Conservation (phyloP, 1,140 invertebrate species). For the Rhagoletis pomonella region DNA sequence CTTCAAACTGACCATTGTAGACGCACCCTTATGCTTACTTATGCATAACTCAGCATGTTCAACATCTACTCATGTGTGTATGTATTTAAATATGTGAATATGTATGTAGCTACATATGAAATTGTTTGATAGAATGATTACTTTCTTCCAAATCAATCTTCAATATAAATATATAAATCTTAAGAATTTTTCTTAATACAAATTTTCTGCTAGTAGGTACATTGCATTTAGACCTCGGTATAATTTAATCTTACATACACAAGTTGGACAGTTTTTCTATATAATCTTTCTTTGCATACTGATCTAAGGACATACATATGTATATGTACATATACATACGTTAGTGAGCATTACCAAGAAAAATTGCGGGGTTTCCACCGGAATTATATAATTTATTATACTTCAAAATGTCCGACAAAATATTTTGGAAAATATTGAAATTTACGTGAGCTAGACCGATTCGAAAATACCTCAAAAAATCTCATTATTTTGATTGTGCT, state of each 20-base stretch:
- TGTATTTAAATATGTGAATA: conserved; percentile 7
- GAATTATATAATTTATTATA: no score
- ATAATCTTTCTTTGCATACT: conserved; percentile 28
- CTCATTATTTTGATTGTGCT: no score
- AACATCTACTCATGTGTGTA: background rate
- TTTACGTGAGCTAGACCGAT: no score
- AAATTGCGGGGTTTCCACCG: no score
- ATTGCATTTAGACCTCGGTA: conserved; percentile 73
- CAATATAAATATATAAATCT: conserved; percentile 73
- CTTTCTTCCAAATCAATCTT: conserved; percentile 68
- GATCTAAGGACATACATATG: background rate
- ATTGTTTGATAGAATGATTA: conserved; percentile 65
- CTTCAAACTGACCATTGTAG: no score
- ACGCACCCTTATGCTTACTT: no score
- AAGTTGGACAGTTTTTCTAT: conserved; percentile 57
- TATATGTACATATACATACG: background rate
- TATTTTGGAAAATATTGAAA: no score
- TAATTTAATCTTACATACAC: conserved; percentile 62
- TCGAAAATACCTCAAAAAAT: no score
- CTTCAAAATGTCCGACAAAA: no score
- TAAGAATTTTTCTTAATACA: conserved; percentile 72
- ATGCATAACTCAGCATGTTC: no score
- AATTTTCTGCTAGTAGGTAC: conserved; percentile 70
- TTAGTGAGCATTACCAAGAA: no score
- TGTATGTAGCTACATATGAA: conserved; percentile 57